Evolutionary conservation across 1,140 invertebrate species (phyloP), one percentile per base, ranked within the genome.

Genomic region (Drosophila watanabei): DNA sequence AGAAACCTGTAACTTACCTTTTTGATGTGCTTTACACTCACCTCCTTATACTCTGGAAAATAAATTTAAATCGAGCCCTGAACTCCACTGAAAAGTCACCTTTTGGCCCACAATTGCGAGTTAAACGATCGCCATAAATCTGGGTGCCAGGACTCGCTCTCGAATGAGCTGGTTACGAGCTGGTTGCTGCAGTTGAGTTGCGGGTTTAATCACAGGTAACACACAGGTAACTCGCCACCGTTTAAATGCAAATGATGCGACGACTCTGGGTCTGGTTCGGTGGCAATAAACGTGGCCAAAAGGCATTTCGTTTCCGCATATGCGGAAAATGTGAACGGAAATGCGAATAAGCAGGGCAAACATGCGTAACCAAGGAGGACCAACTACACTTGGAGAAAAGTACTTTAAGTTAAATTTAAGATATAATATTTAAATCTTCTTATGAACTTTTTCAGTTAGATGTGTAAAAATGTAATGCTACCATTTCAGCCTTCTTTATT

Each of bases 91-190:
- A 54, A 35, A 60, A 71, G 24, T 30, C 52, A 18, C 7, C 14
- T 72, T 24, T 59, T 52, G 20, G 5, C 18, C 59, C 32, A 63
- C 59, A 77, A 62, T 48, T 77, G 52, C 8, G 33, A 56, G 64
- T 83, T 88, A 88, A 89, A 79, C 68, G 84, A 79, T 85, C 59
- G 80, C 64, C 60, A 81, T 89, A 79, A 88, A 84, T 75, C 73
- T 20, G 11, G 11, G 48, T 32, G 24, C 7, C n/a, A 18, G 20
- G 51, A 45, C 56, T 61, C 20, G 20, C 20, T 57, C 20, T 24
- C 33, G 52, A 76, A 81, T 77, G 78, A 62, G 65, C 64, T 84
- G 84, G 75, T 83, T 81, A 79, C 72, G 69, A 51, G 30, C 11
- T n/a, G 14, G 71, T 52, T 32, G 11, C 56, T 84, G 82, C 72